These are phyloP conservation scores for Hafferia zeledoni DNA, from an alignment of 2,797 vertebrate species.

Conservation along the genomic window DNA sequence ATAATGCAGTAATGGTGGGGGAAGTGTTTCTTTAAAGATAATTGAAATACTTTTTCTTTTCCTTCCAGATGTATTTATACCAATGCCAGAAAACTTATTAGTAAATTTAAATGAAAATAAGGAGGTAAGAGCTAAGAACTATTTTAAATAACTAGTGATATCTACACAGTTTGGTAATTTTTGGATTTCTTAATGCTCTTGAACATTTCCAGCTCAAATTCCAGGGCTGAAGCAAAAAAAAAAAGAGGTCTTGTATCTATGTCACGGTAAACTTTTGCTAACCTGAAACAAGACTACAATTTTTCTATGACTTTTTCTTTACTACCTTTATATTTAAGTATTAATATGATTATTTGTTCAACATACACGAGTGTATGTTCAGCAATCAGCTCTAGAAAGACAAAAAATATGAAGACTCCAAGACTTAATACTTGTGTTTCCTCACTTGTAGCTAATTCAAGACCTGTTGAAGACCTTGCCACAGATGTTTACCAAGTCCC, in stretches of 20 bases:
- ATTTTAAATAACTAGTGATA: neutral
- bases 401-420: neutral
- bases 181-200: neutral
- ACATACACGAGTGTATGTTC: neutral
- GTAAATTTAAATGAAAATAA: slow-evolving; percentile 97
- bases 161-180: neutral
- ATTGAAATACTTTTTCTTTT: slow-evolving; percentile 28
- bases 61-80: slow-evolving; percentile 94
- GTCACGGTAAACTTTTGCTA: neutral
- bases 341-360: neutral
- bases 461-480: slow-evolving; percentile 92
- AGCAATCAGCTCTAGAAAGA: neutral
- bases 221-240: neutral
- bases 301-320: neutral
- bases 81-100: slow-evolving; percentile 95
- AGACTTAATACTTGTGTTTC: neutral
- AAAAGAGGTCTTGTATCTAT: neutral
- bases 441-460: slow-evolving; percentile 86
- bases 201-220: neutral
- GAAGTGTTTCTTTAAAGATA: neutral
- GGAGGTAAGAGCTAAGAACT: slow-evolving; percentile 87
- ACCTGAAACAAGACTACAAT: neutral
- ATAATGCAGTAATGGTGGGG: neutral
- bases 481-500: slow-evolving; percentile 90
- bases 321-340: neutral